These are phyloP conservation scores for Drosophila kurseongensis DNA, from an alignment of 1,140 invertebrate species.

Conservation along the genomic window DNA sequence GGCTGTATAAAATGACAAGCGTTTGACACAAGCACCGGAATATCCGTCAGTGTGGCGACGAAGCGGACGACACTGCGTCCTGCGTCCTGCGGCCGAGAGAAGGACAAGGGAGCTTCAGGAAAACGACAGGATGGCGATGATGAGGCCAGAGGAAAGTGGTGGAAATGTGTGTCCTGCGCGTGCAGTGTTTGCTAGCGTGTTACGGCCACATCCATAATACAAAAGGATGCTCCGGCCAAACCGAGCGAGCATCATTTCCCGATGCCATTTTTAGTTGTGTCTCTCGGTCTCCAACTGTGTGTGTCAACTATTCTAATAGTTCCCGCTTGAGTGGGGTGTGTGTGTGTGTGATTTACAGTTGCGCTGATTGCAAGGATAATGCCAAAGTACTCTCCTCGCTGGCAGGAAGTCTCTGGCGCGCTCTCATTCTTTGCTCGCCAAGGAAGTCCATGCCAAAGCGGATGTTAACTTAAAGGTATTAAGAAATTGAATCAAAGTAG, in stretches of 20 bases:
- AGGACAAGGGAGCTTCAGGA: constrained; percentile 9
- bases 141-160: neutral
- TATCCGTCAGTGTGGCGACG: constrained; percentile 79
- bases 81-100: constrained; percentile 43
- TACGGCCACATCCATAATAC: constrained; percentile 80
- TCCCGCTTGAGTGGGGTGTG: constrained; percentile 24
- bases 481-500: constrained; percentile 81
- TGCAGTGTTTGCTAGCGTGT: constrained; percentile 69
- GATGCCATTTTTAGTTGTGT: constrained; percentile 67
- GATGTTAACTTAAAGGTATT: constrained; percentile 83
- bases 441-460: constrained; percentile 67
- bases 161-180: constrained; percentile 60
- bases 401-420: constrained; percentile 36
- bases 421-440: constrained; percentile 10
- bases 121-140: constrained; percentile 11
- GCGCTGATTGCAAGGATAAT: constrained; percentile 80
- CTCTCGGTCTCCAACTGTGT: constrained; percentile 5
- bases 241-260: constrained; percentile 76
- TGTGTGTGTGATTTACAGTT: constrained; percentile 74
- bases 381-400: constrained; percentile 38
- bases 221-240: constrained; percentile 69
- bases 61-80: constrained; percentile 66
- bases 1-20: constrained; percentile 76
- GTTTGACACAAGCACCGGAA: constrained; percentile 82
- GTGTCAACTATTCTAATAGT: constrained; percentile 65